Base-by-base conservation (phyloP, 2,797 vertebrate genomes). In the Epinephelus coioides region DNA sequence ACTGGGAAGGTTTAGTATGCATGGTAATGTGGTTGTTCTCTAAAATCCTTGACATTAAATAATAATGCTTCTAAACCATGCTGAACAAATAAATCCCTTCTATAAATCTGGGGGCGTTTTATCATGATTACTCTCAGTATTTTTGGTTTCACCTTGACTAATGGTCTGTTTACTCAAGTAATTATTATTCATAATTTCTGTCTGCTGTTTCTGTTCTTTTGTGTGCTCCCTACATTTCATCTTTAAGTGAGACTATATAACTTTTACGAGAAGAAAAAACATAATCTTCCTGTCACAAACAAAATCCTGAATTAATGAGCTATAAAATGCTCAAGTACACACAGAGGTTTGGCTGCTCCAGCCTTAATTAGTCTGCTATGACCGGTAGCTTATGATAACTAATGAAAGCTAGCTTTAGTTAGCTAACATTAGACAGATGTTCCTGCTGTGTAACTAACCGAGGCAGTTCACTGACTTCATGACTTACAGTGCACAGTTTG, bases 21-120 rank as follows among this genome's bases (percentile, higher is more conserved):
- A 34, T 34, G 34, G 27, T 44, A 21, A 6, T 34, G 14, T 10
- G 25, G 17, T 47, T 77, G 21, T 56, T 60, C 9, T 66, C 15
- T 69, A 9, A 56, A 46, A 60, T 62, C 25, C 21, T 25, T 78
- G 43, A 51, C 59, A 18, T 73, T 74, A 43, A 47, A 68, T 27
- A 15, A 6, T 15, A 43, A 27, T 40, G 43, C 72, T 61, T 66
- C 8, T n/a, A 15, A 27, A 65, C 59, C 66, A 70, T n/a, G 13
- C 18, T 11, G 47, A 64, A 25, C 19, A 38, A 60, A 53, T 59
- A 23, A 2, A 7, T 8, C 27, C 13, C n/a, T 34, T 34, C 34
- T 38, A 1, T 47, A 59, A 34, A 38, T 55, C 18, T 72, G 3
- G 23, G 13, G 7, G 17, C 1, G 27, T 74, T 51, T 63, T 25